Evolutionary conservation across 2,797 vertebrate genomes (phyloP).

Genomic region (Picus viridis): DNA sequence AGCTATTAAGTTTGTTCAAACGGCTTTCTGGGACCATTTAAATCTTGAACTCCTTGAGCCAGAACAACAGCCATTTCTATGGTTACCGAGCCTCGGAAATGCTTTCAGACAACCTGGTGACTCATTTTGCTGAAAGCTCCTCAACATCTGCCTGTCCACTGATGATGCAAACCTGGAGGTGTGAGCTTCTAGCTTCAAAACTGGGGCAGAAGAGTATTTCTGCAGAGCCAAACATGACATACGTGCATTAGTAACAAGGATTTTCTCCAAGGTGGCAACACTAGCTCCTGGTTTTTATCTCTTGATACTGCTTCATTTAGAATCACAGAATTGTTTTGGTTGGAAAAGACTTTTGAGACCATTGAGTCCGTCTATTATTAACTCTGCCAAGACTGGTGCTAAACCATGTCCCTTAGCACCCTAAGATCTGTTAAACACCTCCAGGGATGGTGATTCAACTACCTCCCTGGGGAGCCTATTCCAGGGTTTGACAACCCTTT

Average conservation of each 20-base stretch:
- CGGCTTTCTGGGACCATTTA: not conserved
- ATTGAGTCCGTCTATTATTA: too few relatives aligned
- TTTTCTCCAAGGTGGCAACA: not conserved
- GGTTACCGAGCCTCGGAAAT: not conserved
- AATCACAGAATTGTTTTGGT: too few relatives aligned
- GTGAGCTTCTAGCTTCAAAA: constrained; percentile 11
- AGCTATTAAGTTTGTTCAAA: too few relatives aligned
- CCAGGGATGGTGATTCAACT: too few relatives aligned
- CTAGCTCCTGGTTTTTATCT: not conserved
- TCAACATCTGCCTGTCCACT: not conserved
- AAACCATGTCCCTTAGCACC: too few relatives aligned
- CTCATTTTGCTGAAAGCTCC: not conserved
- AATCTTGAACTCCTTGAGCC: not conserved
- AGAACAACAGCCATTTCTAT: not conserved
- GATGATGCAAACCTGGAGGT: not conserved
- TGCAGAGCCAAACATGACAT: not conserved
- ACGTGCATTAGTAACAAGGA: not conserved
- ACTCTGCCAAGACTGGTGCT: too few relatives aligned
- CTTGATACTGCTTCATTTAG: not conserved
- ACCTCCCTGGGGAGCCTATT: too few relatives aligned
- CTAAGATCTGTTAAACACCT: too few relatives aligned
- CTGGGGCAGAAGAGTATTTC: not conserved
- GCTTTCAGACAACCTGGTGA: not conserved
- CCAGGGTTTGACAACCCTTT: too few relatives aligned
- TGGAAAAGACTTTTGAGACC: too few relatives aligned